Conservation (phyloP, 2,797 vertebrate genomes). For the Enteromius anoplus region DNA sequence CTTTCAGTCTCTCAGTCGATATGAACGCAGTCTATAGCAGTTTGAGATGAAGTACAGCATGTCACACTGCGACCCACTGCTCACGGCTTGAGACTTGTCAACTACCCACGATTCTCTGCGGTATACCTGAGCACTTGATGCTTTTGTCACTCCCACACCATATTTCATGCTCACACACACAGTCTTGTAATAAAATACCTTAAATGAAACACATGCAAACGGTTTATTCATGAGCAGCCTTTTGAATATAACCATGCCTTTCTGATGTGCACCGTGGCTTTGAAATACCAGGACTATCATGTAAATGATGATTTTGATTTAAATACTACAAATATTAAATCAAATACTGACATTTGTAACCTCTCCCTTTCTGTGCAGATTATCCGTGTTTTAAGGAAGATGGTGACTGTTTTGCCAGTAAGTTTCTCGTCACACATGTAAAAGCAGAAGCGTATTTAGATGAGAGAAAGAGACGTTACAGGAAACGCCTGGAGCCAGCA, state of each 20-base stretch:
- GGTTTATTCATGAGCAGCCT: not conserved
- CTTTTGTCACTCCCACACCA: not conserved
- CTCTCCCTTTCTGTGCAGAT: slow-evolving; percentile 74
- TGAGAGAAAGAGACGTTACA: slow-evolving; percentile 46
- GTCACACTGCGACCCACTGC: slow-evolving; percentile 1
- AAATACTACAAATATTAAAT: not conserved
- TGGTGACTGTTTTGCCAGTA: slow-evolving; percentile 83
- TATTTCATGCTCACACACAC: not conserved
- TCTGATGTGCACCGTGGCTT: not conserved
- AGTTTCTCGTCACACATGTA: slow-evolving; percentile 67
- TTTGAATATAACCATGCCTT: not conserved
- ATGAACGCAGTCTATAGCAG: not conserved
- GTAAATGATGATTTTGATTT: not conserved
- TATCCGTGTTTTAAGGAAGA: slow-evolving; percentile 87
- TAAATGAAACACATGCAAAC: not conserved
- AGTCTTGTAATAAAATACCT: not conserved
- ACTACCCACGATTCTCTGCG: slow-evolving; percentile 18
- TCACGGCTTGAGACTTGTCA: slow-evolving; percentile 21
- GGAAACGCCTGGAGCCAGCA: slow-evolving; percentile 58
- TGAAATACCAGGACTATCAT: not conserved
- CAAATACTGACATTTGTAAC: slow-evolving; percentile 28
- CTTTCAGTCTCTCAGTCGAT: not conserved
- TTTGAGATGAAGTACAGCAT: not conserved
- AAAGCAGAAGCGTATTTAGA: slow-evolving; percentile 41
- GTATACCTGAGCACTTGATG: not conserved